Evolutionary conservation across 2,113 vertebrate genomes (phyloP), one percentile per base, ranked within the genome.

Genomic region (Cyprinus carpio): DNA sequence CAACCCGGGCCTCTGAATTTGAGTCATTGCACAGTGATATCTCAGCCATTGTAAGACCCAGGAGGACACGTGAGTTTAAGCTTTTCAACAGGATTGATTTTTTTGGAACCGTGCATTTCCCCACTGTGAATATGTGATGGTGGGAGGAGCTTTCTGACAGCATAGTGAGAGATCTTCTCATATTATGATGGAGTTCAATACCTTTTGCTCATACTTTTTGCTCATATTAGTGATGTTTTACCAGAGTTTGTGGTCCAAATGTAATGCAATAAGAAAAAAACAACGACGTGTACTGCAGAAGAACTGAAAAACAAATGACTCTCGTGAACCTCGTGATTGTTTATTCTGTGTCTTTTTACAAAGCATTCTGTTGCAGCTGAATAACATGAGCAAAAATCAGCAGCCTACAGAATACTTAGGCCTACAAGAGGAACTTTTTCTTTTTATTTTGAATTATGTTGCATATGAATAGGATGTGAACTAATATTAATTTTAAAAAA

Each of bases 71-170:
- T 76, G 60, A 85, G 79, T 51, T 60, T 49, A 82, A 83, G 62
- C 84, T 62, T 77, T 85, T 90, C 79, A 86, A 85, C 79, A 78
- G 60, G 43, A 12, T 5, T 64, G 34, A 80, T 31, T 69, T 69
- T 49, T 43, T 3, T 65, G 88, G 75, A 75, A 69, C 6, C 34
- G 49, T 87, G 56, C 65, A 77, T 65, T 72, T 31, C 8, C 78
- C 82, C 74, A 43, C 16, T 71, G 91, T 92, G 90, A 93, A 93
- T 92, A 92, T 92, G 88, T 91, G 92, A 91, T 89, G 89, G 91
- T 64, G 81, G 84, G 46, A 29, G 81, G 82, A 90, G 87, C 85
- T 83, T 88, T 85, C 89, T 40, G 34, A 40, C 10, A 11, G 18
- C 18, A 2, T 40, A 40, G 31, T 40, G 12, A 74, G n/a, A 74